Evolutionary conservation across 2,113 vertebrate species (phyloP), one percentile per base, ranked within the genome.

Genomic region (Phaethon lepturus): DNA sequence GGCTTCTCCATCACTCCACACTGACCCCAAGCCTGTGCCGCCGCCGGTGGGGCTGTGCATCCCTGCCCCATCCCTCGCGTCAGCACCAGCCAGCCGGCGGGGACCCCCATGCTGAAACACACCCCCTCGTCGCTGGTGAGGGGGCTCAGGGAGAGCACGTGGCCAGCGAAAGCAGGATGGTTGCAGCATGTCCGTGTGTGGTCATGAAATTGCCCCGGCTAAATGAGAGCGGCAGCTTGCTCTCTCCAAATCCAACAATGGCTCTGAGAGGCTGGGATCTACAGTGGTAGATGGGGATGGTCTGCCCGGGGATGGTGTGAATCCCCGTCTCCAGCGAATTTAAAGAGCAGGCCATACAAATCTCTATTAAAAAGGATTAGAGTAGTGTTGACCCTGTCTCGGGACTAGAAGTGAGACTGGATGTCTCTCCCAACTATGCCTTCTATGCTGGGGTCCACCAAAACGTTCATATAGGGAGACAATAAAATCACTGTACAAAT

Each of bases 81-180:
- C 60, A 53, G 71, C 78, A 66, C 19, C n/a, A 14, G 29, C n/a
- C 40, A 78, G 62, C 28, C 0, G 0, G 7, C 4, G 5, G 42
- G 16, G 31, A 45, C 0, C 1, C 5, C 33, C 0, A 0, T 0
- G 6, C 45, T 85, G 60, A 71, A 81, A 28, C 33, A 44, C 19
- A 28, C 22, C 44, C 7, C 0, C 19, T 22, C 4, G 2, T 19
- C 4, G 0, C 49, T 17, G 60, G 18, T 12, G 47, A n/a, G 33
- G 17, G 26, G 49, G 5, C 7, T 3, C 6, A 4, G 22, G 14
- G 38, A 62, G 44, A 59, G 31, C 8, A 74, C 1, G 0, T 17
- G 44, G 24, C 7, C 62, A 35, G 4, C 3, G 0, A 71, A 86
- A 86, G 58, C 33, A 53, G 60, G 42, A 22, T 1, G 3, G 11